A percentile compares a stretch with the other conserved stretches of the same genome.
Evolutionary conservation across 2,113 vertebrate species (phyloP).

Genomic region (Cavia porcellus): DNA sequence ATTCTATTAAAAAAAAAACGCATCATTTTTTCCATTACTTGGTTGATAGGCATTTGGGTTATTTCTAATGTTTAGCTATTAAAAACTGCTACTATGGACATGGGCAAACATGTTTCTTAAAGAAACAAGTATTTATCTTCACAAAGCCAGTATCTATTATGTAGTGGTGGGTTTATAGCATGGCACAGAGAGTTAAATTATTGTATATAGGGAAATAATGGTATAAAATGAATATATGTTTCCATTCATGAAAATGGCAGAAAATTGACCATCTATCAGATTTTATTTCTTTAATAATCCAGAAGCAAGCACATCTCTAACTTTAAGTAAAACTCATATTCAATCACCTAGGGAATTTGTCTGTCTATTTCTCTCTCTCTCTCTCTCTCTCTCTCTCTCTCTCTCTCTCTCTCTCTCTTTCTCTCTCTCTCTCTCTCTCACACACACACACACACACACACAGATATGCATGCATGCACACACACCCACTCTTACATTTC

Average conservation of each 20-base stretch:
- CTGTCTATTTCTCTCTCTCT: no score
- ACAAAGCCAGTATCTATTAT: background rate
- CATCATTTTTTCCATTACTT: background rate
- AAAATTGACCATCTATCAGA: background rate
- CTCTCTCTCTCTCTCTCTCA: background rate
- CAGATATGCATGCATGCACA: background rate
- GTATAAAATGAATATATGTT: conserved; percentile 22
- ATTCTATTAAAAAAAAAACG: background rate
- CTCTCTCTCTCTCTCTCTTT: no score
- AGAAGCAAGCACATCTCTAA: background rate
- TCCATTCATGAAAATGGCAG: background rate
- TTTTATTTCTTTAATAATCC: conserved; percentile 48
- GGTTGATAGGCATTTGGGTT: background rate
- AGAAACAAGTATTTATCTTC: conserved; percentile 32
- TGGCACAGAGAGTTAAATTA: background rate
- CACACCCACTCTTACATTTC: background rate
- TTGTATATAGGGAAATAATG: background rate
- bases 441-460: background rate
- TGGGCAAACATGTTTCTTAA: background rate
- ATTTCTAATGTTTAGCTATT: background rate
- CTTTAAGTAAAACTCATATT: conserved; percentile 23
- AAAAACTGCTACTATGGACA: background rate
- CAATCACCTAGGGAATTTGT: background rate
- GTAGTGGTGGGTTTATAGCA: background rate
- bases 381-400: no score